Evolutionary conservation across 2,888 invertebrate genomes (phyloP).

Genomic region (Nipponacmea schrenckii): DNA sequence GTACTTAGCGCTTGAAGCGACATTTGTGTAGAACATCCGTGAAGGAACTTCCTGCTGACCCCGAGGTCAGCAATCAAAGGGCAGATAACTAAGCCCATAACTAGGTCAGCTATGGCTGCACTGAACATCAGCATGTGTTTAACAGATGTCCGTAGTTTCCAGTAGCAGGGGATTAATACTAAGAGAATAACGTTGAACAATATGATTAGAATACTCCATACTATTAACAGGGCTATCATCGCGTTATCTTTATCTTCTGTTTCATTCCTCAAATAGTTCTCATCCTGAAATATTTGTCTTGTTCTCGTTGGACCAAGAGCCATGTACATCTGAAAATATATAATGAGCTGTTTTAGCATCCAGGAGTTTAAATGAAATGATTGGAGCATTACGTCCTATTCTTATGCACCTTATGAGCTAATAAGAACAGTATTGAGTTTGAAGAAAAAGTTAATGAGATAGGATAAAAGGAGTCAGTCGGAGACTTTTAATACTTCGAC

Average conservation of each 20-base stretch:
- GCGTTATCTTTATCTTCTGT: not conserved
- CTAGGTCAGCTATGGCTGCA: slow-evolving; percentile 28
- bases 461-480: no score
- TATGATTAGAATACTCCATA: not conserved
- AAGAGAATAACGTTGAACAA: not conserved
- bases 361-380: no score
- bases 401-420: no score
- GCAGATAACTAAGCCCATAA: slow-evolving; percentile 18
- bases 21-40: slow-evolving; percentile 10
- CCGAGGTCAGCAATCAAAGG: slow-evolving; percentile 25
- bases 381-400: no score
- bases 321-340: not conserved
- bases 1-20: slow-evolving; percentile 29
- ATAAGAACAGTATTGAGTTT: no score
- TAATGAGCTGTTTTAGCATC: no score
- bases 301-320: not conserved
- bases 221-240: not conserved
- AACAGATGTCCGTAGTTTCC: slow-evolving; percentile 22
- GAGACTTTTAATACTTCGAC: no score
- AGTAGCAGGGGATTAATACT: not conserved
- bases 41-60: slow-evolving; percentile 11
- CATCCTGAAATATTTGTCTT: not conserved
- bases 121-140: slow-evolving; percentile 29
- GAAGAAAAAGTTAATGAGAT: no score
- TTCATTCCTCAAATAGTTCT: not conserved